Evolutionary conservation across 2,888 invertebrate genomes (phyloP).

Genomic region (Meta bourneti): DNA sequence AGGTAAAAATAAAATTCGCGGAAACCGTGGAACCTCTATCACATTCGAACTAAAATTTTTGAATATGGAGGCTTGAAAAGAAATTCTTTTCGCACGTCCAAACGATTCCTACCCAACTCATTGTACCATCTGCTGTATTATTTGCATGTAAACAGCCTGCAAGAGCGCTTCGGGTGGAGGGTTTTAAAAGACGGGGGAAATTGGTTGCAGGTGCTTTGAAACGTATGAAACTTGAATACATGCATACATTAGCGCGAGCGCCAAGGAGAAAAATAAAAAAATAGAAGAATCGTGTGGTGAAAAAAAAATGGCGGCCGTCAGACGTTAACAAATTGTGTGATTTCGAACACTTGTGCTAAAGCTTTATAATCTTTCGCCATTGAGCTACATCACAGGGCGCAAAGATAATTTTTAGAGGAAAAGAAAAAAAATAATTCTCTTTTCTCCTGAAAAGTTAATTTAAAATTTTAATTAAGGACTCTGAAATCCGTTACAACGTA

Average conservation of each 20-base stretch:
- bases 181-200: not conserved
- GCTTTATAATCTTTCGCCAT: conserved; percentile 20
- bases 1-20: not conserved
- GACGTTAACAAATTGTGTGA: conserved; percentile 43
- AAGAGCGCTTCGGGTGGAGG: not conserved
- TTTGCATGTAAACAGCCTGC: conserved; percentile 36
- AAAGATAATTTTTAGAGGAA: not conserved
- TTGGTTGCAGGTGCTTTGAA: conserved; percentile 39
- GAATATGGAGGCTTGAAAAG: not conserved
- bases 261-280: not conserved
- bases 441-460: conserved; percentile 31
- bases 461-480: conserved; percentile 59
- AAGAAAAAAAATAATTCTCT: not conserved
- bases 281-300: not conserved
- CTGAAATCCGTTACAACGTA: conserved; percentile 36
- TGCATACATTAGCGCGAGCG: conserved; percentile 17
- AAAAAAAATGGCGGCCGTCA: not conserved
- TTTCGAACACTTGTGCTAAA: conserved; percentile 49
- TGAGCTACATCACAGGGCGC: conserved; percentile 3
- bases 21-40: not conserved
- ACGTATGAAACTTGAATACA: conserved; percentile 31
- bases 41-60: conserved; percentile 5
- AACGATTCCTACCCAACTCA: not conserved
- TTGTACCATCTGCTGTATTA: conserved; percentile 32
- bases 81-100: conserved; percentile 14